Evolutionary conservation across 2,113 vertebrate species (phyloP).

Genomic region (Laticauda laticaudata): DNA sequence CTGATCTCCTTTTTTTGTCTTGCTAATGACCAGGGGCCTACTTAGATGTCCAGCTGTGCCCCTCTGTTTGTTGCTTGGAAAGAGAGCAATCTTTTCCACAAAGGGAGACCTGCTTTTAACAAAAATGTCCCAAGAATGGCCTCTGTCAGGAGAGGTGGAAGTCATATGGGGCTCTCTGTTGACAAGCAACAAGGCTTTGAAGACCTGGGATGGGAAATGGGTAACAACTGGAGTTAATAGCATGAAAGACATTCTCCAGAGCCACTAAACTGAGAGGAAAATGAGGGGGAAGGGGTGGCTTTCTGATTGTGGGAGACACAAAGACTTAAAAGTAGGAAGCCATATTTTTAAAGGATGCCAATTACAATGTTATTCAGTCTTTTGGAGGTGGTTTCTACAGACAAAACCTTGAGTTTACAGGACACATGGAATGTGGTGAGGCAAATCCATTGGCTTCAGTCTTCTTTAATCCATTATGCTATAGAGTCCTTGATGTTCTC

Average conservation of each 20-base stretch:
- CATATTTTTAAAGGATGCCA: slow-evolving; percentile 68
- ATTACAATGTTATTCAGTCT: slow-evolving; percentile 63
- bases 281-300: slow-evolving; percentile 60
- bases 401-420: neutral
- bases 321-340: slow-evolving; percentile 73
- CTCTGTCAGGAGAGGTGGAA: slow-evolving; percentile 66
- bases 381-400: neutral
- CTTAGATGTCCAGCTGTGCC: slow-evolving; percentile 74
- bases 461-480: neutral
- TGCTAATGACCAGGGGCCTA: slow-evolving; percentile 81
- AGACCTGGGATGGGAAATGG: slow-evolving; percentile 72
- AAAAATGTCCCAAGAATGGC: slow-evolving; percentile 71
- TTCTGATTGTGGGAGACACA: slow-evolving; percentile 79
- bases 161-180: slow-evolving; percentile 69
- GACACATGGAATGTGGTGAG: neutral
- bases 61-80: slow-evolving; percentile 69
- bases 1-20: slow-evolving; percentile 73
- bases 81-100: slow-evolving; percentile 77
- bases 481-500: neutral
- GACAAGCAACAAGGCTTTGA: slow-evolving; percentile 70
- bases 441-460: neutral
- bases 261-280: slow-evolving; percentile 86
- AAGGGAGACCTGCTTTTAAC: slow-evolving; percentile 73
- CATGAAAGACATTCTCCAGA: slow-evolving; percentile 84
- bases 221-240: slow-evolving; percentile 71